Base-by-base conservation (phyloP, 2,113 vertebrate genomes). In the Tringa solitaria region DNA sequence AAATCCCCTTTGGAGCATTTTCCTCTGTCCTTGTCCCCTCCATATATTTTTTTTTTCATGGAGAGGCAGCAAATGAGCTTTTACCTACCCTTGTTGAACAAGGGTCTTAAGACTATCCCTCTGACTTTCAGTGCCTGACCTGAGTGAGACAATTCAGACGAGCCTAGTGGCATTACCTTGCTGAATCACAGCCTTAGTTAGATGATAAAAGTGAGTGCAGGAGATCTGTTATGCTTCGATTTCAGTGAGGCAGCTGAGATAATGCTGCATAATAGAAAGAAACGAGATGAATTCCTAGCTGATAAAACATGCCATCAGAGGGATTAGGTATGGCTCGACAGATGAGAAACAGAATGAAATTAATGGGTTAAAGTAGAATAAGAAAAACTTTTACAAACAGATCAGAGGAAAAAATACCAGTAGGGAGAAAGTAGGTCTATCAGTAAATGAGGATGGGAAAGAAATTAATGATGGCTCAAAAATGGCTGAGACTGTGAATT, bases 191-290 rank as follows among this genome's bases (percentile, higher is more conserved):
- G 56, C 60, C 76, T 68, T 53, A 53, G 28, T 28, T 46, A 59
- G 79, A 90, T 68, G 72, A 94, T 92, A 88, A 93, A 95, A 92
- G 72, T 0, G 18, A 89, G 73, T 45, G 88, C 72, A 74, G 82
- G 79, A 91, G 87, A 88, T 74, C 68, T 78, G 83, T 78, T 93
- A 78, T 37, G 69, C 46, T 90, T 90, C 56, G 4, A 48, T 90
- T 93, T 95, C 85, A 93, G 88, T 43, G 43, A 90, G 79, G 67
- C 61, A 81, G 81, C 54, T 92, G 90, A 92, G 85, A 86, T 92
- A 95, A 96, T 92, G 68, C 91, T 93, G 88, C 82, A 93, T 88
- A 96, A 93, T 86, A 96, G 59, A 92, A 96, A 94, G 85, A 96
- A 95, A 93, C 1, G 10, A 88, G 76, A 88, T 94, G 33, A 95